Percentiles rank a stretch among this genome's conserved stretches.
Conservation (phyloP, 2,888 invertebrate species). For the Biston stratarius region DNA sequence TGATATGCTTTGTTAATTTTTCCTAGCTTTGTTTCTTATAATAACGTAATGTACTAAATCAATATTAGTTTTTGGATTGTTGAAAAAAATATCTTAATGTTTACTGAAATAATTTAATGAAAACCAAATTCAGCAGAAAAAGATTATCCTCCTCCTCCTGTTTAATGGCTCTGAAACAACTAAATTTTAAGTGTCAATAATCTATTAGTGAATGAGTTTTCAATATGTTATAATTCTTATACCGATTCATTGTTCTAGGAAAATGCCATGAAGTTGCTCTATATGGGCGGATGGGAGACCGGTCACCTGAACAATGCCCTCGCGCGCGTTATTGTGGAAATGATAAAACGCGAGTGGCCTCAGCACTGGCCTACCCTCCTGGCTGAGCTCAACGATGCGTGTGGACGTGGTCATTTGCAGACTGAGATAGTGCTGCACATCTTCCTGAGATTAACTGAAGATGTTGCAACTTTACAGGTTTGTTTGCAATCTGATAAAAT, state of each 20-base stretch:
- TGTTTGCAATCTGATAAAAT: constrained; percentile 14
- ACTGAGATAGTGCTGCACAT: constrained; percentile 96
- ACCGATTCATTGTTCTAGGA: constrained; percentile 80
- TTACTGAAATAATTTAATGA: no score
- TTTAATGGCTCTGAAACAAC: no score
- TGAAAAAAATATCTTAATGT: no score
- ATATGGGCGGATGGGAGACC: constrained; percentile 91
- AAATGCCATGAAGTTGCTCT: constrained; percentile 94
- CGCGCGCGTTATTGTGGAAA: constrained; percentile 97
- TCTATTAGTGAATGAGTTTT: neutral
- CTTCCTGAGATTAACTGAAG: constrained; percentile 96
- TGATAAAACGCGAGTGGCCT: constrained; percentile 99
- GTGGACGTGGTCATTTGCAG: constrained; percentile 93
- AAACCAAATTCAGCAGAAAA: no score
- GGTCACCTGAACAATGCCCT: constrained; percentile 94
- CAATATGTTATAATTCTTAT: neutral
- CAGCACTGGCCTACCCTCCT: constrained; percentile 97
- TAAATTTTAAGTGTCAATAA: neutral
- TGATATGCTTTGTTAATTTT: no score
- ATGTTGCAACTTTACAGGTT: constrained; percentile 95
- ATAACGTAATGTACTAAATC: no score
- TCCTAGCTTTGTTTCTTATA: no score
- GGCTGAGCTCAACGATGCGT: constrained; percentile 93
- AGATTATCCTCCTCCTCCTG: no score
- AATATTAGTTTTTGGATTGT: no score